Percentiles rank a stretch among this genome's conserved stretches.
These are phyloP conservation scores for Lepidurus apus DNA, from an alignment of 1,140 invertebrate genomes.

Conservation along the genomic window DNA sequence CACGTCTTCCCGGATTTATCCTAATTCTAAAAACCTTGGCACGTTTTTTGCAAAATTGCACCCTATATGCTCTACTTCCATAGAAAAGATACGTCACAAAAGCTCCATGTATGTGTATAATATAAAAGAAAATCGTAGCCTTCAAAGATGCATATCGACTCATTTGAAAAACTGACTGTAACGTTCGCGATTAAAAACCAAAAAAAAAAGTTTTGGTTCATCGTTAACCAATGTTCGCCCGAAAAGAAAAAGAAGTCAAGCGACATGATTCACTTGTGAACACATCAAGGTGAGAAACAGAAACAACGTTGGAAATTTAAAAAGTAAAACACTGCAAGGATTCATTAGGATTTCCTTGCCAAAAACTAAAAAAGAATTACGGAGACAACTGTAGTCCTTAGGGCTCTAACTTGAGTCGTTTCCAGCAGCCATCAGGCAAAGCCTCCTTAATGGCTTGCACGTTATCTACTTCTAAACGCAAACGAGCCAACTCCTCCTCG, in stretches of 20 bases:
- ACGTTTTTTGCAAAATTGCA: too few relatives aligned
- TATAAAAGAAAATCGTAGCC: not conserved
- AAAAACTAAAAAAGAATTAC: not conserved
- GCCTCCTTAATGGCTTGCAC: slow-evolving; percentile 74
- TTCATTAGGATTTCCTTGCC: not conserved
- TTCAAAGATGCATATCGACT: slow-evolving; percentile 3
- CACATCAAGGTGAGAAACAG: not conserved
- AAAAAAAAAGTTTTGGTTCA: not conserved
- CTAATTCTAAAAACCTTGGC: too few relatives aligned
- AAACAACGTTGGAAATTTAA: not conserved
- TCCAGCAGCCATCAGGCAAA: slow-evolving; percentile 77
- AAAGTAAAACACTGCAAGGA: not conserved
- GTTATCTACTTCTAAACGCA: slow-evolving; percentile 76
- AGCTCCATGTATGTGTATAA: too few relatives aligned
- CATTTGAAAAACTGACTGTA: not conserved
- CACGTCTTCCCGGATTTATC: too few relatives aligned
- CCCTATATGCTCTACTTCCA: too few relatives aligned
- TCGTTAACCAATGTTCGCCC: not conserved
- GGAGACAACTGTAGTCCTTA: slow-evolving; percentile 38
- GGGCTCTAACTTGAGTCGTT: slow-evolving; percentile 51
- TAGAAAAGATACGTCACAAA: too few relatives aligned
- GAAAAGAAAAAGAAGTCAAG: not conserved
- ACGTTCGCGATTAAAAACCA: not conserved
- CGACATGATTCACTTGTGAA: not conserved
- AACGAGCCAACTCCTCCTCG: slow-evolving; percentile 65